These are phyloP conservation scores for Megalonaias nervosa DNA, from an alignment of 1,140 invertebrate genomes.

Conservation along the genomic window DNA sequence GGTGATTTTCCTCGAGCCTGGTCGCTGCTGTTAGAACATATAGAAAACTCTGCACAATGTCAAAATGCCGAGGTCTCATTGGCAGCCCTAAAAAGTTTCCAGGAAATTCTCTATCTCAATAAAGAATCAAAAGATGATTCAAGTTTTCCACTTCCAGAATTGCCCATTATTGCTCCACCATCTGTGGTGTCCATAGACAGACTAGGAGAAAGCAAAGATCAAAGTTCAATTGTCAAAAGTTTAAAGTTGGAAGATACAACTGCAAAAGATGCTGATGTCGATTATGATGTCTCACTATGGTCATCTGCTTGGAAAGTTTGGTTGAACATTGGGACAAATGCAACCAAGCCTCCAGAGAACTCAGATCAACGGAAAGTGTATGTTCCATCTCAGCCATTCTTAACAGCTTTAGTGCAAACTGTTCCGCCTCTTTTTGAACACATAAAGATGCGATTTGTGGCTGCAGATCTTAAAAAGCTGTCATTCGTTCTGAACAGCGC, in stretches of 20 bases:
- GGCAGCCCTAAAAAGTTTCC: conserved; percentile 94
- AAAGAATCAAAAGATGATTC: conserved; percentile 44
- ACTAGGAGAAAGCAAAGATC: conserved; percentile 40
- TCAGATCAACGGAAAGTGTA: conserved; percentile 74
- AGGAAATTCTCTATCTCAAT: conserved; percentile 81
- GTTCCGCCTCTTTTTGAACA: conserved; percentile 94
- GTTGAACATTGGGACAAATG: conserved; percentile 87
- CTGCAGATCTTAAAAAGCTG: conserved; percentile 84
- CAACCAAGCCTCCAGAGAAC: conserved; percentile 78
- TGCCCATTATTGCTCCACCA: conserved; percentile 52
- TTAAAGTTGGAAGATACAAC: conserved; percentile 30
- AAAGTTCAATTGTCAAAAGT: conserved; percentile 15
- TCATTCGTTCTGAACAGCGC: conserved; percentile 84
- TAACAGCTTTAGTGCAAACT: conserved; percentile 94
- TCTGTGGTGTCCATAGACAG: conserved; percentile 56
- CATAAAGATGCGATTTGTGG: conserved; percentile 83
- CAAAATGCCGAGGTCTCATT: conserved; percentile 96
- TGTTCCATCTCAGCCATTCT: conserved; percentile 91
- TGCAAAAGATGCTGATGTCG: conserved; percentile 37
- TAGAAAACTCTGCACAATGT: conserved; percentile 91
- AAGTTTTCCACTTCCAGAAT: conserved; percentile 20
- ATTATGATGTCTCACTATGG: conserved; percentile 77
- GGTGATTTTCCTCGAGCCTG: conserved; percentile 92
- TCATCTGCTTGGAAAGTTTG: conserved; percentile 87
- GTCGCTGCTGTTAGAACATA: conserved; percentile 92